Conservation (phyloP, 2,113 vertebrate species). For the Sialia sialis region DNA sequence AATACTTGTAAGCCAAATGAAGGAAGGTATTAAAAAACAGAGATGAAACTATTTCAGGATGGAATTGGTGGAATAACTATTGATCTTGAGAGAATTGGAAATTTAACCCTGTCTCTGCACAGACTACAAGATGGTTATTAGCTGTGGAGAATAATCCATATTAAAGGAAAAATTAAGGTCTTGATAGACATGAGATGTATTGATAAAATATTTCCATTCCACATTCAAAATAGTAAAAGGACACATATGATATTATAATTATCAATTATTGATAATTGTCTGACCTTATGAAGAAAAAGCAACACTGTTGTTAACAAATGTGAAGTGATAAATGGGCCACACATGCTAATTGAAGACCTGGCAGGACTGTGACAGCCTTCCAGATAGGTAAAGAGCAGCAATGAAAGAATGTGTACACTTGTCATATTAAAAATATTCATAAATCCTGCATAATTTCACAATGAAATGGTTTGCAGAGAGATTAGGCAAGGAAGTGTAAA, state of each 20-base stretch:
- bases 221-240: neutral
- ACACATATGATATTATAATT: neutral
- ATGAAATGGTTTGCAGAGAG: neutral
- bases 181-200: neutral
- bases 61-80: neutral
- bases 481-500: neutral
- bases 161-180: neutral
- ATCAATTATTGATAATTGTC: neutral
- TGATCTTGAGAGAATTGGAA: neutral
- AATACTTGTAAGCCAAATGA: neutral
- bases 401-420: neutral
- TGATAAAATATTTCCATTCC: neutral
- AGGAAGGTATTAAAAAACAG: neutral
- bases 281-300: neutral
- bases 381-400: neutral
- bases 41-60: neutral
- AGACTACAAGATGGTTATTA: neutral
- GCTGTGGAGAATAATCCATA: neutral
- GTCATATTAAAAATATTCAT: neutral
- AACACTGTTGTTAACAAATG: neutral
- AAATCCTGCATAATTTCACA: slow-evolving; percentile 17
- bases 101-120: neutral
- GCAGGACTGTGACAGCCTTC: neutral
- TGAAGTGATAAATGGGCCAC: neutral
- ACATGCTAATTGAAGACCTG: neutral